Evolutionary conservation across 2,797 vertebrate genomes (phyloP), one percentile per base, ranked within the genome.

Genomic region (Malurus splendens): DNA sequence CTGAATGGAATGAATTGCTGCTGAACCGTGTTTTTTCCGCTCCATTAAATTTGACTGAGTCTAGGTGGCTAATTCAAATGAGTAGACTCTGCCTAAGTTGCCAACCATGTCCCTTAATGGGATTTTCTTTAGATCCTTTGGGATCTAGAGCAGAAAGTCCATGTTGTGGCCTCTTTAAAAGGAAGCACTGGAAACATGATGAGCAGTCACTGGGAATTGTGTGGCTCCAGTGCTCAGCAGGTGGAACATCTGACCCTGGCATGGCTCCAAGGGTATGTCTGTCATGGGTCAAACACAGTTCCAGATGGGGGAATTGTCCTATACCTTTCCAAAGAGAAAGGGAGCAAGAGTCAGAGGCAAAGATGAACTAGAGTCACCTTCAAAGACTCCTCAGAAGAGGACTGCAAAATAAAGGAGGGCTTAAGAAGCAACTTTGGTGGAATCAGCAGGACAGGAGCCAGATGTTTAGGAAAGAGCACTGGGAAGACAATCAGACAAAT

Each of bases 1-100:
- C 72, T 80, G 66, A 17, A 55, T 59, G 22, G 76, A 64, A 47
- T 8, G 3, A 87, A 61, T 77, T 61, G 38, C 73, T 61, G 27
- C 44, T 78, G 67, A 86, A 84, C 30, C 0, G 0, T 6, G 81
- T 92, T 91, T 89, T 84, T 82, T 28, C 50, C 0, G 0, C 38
- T 51, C 70, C 44, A 61, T 87, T 90, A 72, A 72, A 77, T 89
- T 85, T 90, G 85, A 77, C 68, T 67, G 60, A 85, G 73, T 90
- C 42, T 60, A 77, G 79, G 68, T 77, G 75, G 72, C 68, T 87
- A 85, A 82, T 90, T 80, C 51, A 75, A 83, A 82, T 48, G 44
- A 74, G 33, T 61, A 65, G 39, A 47, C n/a, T 88, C 65, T 89
- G 16, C n/a, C 47, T 80, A 81, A 78, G 18, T 52, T 85, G 32